Base-by-base conservation (phyloP, 2,797 vertebrate genomes). In the Enteromius anoplus region DNA sequence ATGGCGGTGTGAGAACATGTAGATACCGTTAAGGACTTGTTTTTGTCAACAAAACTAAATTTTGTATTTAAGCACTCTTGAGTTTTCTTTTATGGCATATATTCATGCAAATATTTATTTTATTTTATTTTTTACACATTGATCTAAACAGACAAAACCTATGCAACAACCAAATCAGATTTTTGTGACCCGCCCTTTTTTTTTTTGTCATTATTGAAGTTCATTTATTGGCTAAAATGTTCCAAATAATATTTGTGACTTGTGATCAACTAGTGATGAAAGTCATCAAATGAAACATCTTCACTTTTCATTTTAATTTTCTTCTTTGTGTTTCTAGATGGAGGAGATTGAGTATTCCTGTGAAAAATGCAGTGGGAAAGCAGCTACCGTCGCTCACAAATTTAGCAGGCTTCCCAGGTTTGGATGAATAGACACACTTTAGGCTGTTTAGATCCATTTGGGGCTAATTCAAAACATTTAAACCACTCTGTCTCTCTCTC, bases 261-360 rank as follows among this genome's bases (percentile, higher is more conserved):
- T 14, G n/a, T n/a, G n/a, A n/a, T 26, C 1, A 7, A 4, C 26
- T 37, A 40, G 21, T 58, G 3, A 23, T 12, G 1, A 58, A 11
- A 4, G 3, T 23, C n/a, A 23, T 23, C n/a, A 58, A 11, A 11
- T 58, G 3, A 55, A n/a, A 10, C 21, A 2, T 4, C 11, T 17
- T 34, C 23, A 26, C 8, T 45, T 60, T 66, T 5, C 5, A 11
- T 80, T 2, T 34, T 5, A 21, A 26, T 26, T 26, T 26, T 26
- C 26, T 26, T 26, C 53, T 37, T 47, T 26, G 70, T 83, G 8
- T 88, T 81, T 90, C 40, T 91, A 99, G 98, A 96, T 97, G 91
- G 98, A 99, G 91, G 98, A 99, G 91, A 97, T 99, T 0, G 98
- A 99, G 83, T 99, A 99, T 92, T 97, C 97, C 0, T 99, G 98